Evolutionary conservation across 2,113 vertebrate genomes (phyloP), one percentile per base, ranked within the genome.

Genomic region (Lutjanus erythropterus): DNA sequence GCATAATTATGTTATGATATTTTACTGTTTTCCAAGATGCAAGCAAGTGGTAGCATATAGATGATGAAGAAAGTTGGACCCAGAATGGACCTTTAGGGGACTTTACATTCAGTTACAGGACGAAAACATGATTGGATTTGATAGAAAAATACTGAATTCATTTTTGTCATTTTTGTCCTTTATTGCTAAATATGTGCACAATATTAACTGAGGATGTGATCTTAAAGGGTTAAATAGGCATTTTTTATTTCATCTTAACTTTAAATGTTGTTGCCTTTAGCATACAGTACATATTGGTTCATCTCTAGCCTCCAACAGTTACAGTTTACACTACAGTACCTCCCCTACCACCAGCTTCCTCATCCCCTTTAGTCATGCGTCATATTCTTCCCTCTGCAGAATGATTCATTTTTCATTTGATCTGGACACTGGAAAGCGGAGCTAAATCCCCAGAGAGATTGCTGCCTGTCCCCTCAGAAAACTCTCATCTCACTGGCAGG

Each of bases 351-450:
- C 65, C 31, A 52, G 77, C 80, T 59, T 59, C 58, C 66, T 91
- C 77, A 88, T 82, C 86, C 72, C 71, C 69, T 85, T 85, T 90
- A 74, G 85, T 85, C 82, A 79, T 65, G 83, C 76, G 9, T 85
- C 69, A 74, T 74, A 84, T 83, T 87, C 85, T 59, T 73, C 65
- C 65, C 68, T 41, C 39, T 71, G 74, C 75, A 83, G 76, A 78
- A 46, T 73, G 61, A 85, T 85, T 88, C 62, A 85, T 93, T 91
- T 89, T 78, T 91, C 72, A 92, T 90, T 88, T 74, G 75, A 85
- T 89, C 72, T 91, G 80, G 85, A 84, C 78, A 75, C 59, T 80
- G 61, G 67, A 82, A n/a, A 85, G 85, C 19, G 1, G 58, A 87
- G 68, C 68, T 68, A 84, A 89, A 84, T 59, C 81, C 78, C 80